Base-by-base conservation (phyloP, 1,140 invertebrate species). In the Zelostemma sp. region DNA sequence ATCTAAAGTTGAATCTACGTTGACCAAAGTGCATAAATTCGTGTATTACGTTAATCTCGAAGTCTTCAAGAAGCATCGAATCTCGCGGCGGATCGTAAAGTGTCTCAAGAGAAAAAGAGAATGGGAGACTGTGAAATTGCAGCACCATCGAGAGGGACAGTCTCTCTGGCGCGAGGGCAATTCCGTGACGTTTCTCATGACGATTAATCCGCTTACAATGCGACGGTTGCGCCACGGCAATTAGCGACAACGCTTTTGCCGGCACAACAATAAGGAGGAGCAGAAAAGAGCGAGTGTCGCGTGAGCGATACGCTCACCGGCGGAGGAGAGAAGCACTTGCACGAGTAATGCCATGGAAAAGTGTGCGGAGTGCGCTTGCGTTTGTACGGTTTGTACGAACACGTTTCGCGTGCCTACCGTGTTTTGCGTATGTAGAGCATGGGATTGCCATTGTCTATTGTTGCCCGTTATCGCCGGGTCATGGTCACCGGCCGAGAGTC, bases 361-460 rank as follows among this genome's bases (percentile, higher is more conserved):
- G 45, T 53, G 53, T 5, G 17, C 11, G 17, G 17, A 15, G 53
- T 53, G 15, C 48, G 54, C 56, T 41, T 47, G 47, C 65, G 59
- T 69, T 25, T 25, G 21, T 8, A 8, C 21, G 21, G n/a, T n/a
- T n/a, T n/a, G n/a, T n/a, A n/a, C n/a, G n/a, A 25, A 8, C 21
- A 11, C 40, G 40, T 15, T 43, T 43, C 17, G 40, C 40, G 40
- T 43, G 40, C 14, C 40, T 43, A 11, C 17, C 16, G 40, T 17
- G 40, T 43, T 79, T 76, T 70, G 73, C 78, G 78, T 79, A 81
- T 82, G 78, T 82, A 76, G 80, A 81, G 80, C 80, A 81, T 82
- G 80, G 78, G 80, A 82, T 70, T 68, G 58, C 61, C 59, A 80
- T 82, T 81, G 78, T 82, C 72, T 76, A 82, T 81, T 80, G 78